A percentile compares a stretch with the other conserved stretches of the same genome.
These are phyloP conservation scores for Spheniscus mendiculus DNA, from an alignment of 2,113 vertebrate species.

Conservation along the genomic window DNA sequence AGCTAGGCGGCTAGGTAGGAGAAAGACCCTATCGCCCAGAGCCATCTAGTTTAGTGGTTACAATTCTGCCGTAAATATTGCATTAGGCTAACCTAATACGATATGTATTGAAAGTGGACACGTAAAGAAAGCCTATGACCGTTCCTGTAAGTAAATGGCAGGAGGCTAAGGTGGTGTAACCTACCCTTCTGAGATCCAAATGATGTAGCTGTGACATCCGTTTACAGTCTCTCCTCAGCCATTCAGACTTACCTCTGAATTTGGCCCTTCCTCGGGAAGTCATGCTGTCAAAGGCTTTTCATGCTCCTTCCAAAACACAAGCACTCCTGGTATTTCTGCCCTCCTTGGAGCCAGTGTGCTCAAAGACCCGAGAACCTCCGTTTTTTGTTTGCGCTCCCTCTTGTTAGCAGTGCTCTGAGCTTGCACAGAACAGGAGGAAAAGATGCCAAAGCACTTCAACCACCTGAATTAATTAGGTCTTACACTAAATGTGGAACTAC, in stretches of 20 bases:
- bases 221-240: not conserved
- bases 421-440: not conserved
- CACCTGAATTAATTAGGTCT: conserved; percentile 38
- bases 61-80: not conserved
- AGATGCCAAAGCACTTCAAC: conserved; percentile 4
- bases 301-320: not conserved
- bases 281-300: not conserved
- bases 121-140: not conserved
- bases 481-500: not conserved
- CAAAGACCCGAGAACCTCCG: not conserved
- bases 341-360: not conserved
- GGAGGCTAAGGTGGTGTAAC: not conserved
- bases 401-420: not conserved
- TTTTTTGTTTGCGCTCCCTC: not conserved
- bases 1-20: not conserved
- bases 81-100: not conserved
- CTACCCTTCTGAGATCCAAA: not conserved
- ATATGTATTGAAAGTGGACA: not conserved
- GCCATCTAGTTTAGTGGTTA: not conserved
- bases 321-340: not conserved
- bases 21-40: not conserved
- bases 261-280: not conserved
- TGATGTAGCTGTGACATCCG: rapidly evolving
- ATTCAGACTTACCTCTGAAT: not conserved
- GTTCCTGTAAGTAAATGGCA: not conserved